Evolutionary conservation across 2,797 vertebrate species (phyloP).

Genomic region (Monodelphis domestica): DNA sequence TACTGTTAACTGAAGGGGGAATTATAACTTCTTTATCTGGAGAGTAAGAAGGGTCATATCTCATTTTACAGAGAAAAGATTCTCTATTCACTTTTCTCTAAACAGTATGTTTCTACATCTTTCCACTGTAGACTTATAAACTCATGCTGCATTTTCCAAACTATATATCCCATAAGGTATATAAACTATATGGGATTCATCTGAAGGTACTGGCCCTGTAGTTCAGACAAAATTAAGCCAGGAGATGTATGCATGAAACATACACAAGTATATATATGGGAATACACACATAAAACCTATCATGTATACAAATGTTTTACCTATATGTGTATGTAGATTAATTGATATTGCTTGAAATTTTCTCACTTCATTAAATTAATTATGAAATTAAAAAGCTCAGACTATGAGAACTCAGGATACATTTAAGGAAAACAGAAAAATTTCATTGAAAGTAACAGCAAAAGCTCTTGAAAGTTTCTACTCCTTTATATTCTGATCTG

Average conservation of each 20-base stretch:
- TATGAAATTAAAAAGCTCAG: neutral
- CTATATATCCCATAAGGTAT: neutral
- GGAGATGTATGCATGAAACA: neutral
- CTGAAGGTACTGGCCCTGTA: neutral
- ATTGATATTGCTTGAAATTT: neutral
- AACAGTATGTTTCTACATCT: neutral
- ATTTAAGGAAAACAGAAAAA: neutral
- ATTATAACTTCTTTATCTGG: neutral
- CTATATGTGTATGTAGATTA: neutral
- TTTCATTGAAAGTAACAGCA: neutral
- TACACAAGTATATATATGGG: neutral
- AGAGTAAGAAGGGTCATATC: neutral
- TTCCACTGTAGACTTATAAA: neutral
- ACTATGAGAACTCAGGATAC: neutral
- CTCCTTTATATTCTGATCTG: neutral
- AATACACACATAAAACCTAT: no score
- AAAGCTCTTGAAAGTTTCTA: neutral
- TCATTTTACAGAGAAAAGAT: neutral
- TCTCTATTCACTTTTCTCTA: neutral
- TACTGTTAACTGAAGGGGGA: fast-evolving
- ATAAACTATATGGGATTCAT: no score
- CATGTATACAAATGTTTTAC: no score
- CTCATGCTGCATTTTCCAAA: neutral
- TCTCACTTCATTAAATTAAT: neutral
- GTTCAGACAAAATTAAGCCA: neutral